Percentiles rank a stretch among this genome's conserved stretches.
phyloP scores from a whole-genome alignment of 1,140 invertebrate genomes.

The Neodiprion pinetum region DNA sequence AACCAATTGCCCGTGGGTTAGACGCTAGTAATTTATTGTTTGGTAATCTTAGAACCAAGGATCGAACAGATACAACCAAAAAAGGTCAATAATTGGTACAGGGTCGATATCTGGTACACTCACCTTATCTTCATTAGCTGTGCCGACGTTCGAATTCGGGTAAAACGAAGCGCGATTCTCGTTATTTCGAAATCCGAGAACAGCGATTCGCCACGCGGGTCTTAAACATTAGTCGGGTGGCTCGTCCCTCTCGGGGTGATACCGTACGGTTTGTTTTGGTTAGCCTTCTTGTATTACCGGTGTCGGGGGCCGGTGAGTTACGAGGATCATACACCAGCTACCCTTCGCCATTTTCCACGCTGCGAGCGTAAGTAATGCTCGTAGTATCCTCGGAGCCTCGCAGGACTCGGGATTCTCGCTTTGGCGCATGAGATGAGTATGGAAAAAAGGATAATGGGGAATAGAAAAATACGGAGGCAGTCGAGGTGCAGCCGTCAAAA shows the following conservation, averaged over 20 bases:
- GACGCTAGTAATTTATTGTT: too few relatives aligned
- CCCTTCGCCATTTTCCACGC: background rate
- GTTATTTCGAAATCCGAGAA: background rate
- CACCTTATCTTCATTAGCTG: too few relatives aligned
- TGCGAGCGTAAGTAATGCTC: background rate
- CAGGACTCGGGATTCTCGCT: background rate
- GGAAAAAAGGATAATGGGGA: background rate
- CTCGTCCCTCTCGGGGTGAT: background rate
- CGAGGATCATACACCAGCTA: background rate
- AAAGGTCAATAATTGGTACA: too few relatives aligned
- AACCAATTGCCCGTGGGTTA: too few relatives aligned
- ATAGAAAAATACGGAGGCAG: background rate
- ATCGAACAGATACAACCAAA: too few relatives aligned
- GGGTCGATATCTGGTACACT: too few relatives aligned
- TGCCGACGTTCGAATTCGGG: too few relatives aligned
- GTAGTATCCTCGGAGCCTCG: background rate
- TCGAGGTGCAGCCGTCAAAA: background rate
- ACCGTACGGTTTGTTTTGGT: conserved; percentile 6
- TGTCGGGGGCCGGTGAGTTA: background rate
- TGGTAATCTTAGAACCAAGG: too few relatives aligned
- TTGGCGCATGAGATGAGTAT: background rate
- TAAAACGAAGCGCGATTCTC: background rate
- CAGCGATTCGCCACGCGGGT: background rate
- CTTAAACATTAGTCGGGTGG: background rate
- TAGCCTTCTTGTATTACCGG: conserved; percentile 5